Conservation (phyloP, 1,140 invertebrate species). For the Macrotrachela quadricornifera region DNA sequence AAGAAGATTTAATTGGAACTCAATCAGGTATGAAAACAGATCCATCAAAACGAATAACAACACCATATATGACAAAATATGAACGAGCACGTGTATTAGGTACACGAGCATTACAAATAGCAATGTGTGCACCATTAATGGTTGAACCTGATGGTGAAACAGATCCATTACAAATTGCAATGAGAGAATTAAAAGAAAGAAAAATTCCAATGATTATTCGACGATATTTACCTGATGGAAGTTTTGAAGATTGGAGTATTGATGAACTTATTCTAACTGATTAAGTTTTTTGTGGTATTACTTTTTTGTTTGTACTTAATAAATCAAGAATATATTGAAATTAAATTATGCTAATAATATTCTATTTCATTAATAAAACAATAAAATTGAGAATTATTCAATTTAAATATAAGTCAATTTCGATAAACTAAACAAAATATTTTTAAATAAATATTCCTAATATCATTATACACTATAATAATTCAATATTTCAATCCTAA, state of each 20-base stretch:
- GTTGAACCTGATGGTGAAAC: constrained; percentile 97
- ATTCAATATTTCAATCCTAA: too few species aligned
- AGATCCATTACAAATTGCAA: constrained; percentile 90
- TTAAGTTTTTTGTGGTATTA: constrained; percentile 12
- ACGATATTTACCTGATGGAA: constrained; percentile 86
- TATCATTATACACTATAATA: too few species aligned
- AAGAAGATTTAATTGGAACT: too few species aligned
- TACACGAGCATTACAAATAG: constrained; percentile 89
- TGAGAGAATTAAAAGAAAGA: constrained; percentile 71
- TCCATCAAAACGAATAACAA: constrained; percentile 36
- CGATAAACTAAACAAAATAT: too few species aligned
- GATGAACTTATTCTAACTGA: constrained; percentile 95
- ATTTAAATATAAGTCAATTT: too few species aligned
- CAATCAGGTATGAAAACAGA: constrained; percentile 13
- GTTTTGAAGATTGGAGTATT: constrained; percentile 97
- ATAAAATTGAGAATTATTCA: too few species aligned
- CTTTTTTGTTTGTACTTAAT: too few species aligned
- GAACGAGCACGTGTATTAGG: constrained; percentile 78
- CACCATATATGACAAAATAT: constrained; percentile 83
- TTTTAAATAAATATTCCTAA: too few species aligned
- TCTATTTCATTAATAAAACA: too few species aligned
- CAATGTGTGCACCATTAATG: constrained; percentile 99
- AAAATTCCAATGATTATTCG: constrained; percentile 97
- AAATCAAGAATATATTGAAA: too few species aligned
- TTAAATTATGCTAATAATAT: too few species aligned